Evolutionary conservation across 2,888 invertebrate species (phyloP).

Genomic region (Standfussiana lucernea): DNA sequence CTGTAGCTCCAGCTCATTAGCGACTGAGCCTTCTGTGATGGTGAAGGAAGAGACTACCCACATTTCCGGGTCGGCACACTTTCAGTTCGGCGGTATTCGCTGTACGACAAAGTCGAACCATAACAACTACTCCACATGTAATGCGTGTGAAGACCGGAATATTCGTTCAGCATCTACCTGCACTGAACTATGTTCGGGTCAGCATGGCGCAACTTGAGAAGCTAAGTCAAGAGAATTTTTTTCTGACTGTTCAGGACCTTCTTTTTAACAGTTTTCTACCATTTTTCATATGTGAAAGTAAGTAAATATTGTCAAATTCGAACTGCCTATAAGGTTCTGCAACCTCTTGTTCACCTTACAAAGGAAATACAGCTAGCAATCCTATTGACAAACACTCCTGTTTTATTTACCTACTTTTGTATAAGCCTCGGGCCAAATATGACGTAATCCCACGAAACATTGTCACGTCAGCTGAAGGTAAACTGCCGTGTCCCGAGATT

Average conservation of each 20-base stretch:
- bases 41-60: neutral
- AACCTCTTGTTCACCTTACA: neutral
- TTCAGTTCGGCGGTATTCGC: no score
- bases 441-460: slow-evolving; percentile 7
- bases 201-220: no score
- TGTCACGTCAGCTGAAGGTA: slow-evolving; percentile 18
- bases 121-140: no score
- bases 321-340: no score
- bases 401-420: slow-evolving; percentile 22
- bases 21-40: neutral
- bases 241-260: neutral
- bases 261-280: neutral
- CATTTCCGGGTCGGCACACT: no score
- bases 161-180: no score
- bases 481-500: slow-evolving; percentile 38
- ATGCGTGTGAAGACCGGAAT: no score
- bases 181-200: no score
- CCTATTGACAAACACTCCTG: neutral
- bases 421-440: neutral
- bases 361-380: neutral
- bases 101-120: no score
- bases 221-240: neutral
- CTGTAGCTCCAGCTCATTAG: no score
- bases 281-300: neutral
- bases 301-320: no score